Conservation (phyloP, 2,113 vertebrate species). For the Morone chrysops region DNA sequence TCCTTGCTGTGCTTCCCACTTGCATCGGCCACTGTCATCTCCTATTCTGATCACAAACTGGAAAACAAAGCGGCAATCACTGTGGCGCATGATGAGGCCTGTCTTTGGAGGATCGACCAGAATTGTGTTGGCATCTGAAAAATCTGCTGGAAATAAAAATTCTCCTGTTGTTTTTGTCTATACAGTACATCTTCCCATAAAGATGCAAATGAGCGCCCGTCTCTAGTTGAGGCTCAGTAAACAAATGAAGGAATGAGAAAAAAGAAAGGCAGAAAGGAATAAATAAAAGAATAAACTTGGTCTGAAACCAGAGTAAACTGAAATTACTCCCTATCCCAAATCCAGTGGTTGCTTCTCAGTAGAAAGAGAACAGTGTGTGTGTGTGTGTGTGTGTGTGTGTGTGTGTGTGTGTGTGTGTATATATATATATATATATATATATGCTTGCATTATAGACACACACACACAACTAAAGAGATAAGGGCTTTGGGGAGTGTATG, state of each 20-base stretch:
- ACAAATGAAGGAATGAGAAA: slow-evolving; percentile 53
- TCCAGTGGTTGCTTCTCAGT: slow-evolving; percentile 49
- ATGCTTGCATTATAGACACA: slow-evolving; percentile 13
- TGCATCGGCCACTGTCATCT: slow-evolving; percentile 69
- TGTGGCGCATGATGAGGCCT: slow-evolving; percentile 63
- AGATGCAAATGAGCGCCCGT: slow-evolving; percentile 77
- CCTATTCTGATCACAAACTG: slow-evolving; percentile 75
- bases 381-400: neutral
- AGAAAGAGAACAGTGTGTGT: neutral
- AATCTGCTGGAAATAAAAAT: slow-evolving; percentile 72
- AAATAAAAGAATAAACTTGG: slow-evolving; percentile 55
- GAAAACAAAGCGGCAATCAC: slow-evolving; percentile 80
- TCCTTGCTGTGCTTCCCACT: slow-evolving; percentile 60
- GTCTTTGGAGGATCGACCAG: slow-evolving; percentile 74
- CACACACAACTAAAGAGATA: slow-evolving; percentile 34
- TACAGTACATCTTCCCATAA: slow-evolving; percentile 73
- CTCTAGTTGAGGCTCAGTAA: slow-evolving; percentile 64
- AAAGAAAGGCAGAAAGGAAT: slow-evolving; percentile 33
- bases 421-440: too few relatives aligned
- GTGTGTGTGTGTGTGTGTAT: too few relatives aligned
- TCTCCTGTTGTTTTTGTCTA: slow-evolving; percentile 69
- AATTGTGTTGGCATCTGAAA: slow-evolving; percentile 71
- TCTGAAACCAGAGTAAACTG: slow-evolving; percentile 45
- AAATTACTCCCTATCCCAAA: slow-evolving; percentile 59
- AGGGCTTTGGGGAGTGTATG: slow-evolving; percentile 35